Evolutionary conservation across 1,140 invertebrate species (phyloP).

Genomic region (Tetragnatha versicolor): DNA sequence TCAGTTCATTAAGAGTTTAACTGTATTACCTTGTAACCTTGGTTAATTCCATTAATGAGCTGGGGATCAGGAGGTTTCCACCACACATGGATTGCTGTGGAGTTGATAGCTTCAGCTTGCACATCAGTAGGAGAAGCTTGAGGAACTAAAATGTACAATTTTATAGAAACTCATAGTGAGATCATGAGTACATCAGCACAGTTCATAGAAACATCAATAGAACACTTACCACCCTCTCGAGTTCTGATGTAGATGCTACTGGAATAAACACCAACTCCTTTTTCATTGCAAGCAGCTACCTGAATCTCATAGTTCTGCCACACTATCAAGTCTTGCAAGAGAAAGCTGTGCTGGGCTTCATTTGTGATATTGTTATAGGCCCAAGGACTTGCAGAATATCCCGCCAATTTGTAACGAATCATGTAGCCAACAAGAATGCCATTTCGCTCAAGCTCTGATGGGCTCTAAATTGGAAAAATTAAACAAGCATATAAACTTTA

Average conservation of each 20-base stretch:
- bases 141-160: slow-evolving; percentile 70
- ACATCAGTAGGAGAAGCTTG: slow-evolving; percentile 88
- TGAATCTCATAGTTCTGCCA: slow-evolving; percentile 98
- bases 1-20: no score
- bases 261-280: slow-evolving; percentile 92
- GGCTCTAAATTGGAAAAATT: slow-evolving; percentile 28
- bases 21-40: slow-evolving; percentile 87
- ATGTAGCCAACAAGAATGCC: slow-evolving; percentile 94
- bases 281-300: slow-evolving; percentile 96
- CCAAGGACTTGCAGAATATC: slow-evolving; percentile 76
- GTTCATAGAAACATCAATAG: not conserved
- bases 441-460: slow-evolving; percentile 71
- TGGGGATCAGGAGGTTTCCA: slow-evolving; percentile 95
- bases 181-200: not conserved
- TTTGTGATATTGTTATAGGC: slow-evolving; percentile 90
- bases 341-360: slow-evolving; percentile 88
- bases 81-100: slow-evolving; percentile 81
- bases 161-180: no score
- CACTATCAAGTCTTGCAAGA: slow-evolving; percentile 93
- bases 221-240: slow-evolving; percentile 77
- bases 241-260: slow-evolving; percentile 93
- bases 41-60: slow-evolving; percentile 98
- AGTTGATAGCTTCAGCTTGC: slow-evolving; percentile 80
- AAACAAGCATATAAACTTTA: no score
- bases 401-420: slow-evolving; percentile 86